phyloP scores from a whole-genome alignment of 1,140 invertebrate species.

The Zophobas atratus region DNA sequence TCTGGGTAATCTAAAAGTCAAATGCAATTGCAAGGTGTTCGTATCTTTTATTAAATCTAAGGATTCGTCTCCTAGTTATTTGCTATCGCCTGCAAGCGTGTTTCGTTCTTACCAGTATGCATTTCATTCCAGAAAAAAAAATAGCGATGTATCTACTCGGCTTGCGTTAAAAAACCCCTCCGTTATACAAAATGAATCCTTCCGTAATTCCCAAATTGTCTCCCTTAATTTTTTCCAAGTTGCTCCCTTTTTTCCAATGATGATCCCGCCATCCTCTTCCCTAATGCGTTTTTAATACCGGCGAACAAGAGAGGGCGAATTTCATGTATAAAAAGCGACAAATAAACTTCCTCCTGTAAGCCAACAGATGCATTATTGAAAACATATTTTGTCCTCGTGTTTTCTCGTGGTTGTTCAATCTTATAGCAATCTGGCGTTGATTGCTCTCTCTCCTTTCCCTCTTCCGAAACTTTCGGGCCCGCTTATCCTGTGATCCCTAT shows the following conservation, averaged over 20 bases:
- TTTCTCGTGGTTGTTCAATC: slow-evolving; percentile 58
- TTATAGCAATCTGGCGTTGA: slow-evolving; percentile 62
- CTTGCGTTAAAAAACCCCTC: background rate
- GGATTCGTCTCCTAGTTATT: too few relatives aligned
- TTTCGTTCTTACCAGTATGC: too few relatives aligned
- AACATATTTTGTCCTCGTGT: slow-evolving; percentile 61
- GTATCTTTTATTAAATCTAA: too few relatives aligned
- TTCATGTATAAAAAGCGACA: slow-evolving; percentile 51
- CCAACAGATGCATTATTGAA: slow-evolving; percentile 61
- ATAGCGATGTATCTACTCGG: too few relatives aligned
- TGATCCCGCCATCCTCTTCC: slow-evolving; percentile 15
- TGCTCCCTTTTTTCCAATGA: background rate
- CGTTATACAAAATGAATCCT: background rate
- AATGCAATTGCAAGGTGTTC: too few relatives aligned
- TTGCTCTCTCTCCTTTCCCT: slow-evolving; percentile 49
- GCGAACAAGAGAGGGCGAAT: slow-evolving; percentile 29
- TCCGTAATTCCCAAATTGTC: slow-evolving; percentile 8
- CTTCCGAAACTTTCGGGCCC: slow-evolving; percentile 25
- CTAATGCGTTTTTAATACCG: slow-evolving; percentile 48
- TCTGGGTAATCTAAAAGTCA: too few relatives aligned
- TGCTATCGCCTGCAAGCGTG: too few relatives aligned
- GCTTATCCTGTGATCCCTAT: slow-evolving; percentile 38
- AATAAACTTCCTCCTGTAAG: slow-evolving; percentile 54
- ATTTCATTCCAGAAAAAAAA: background rate
- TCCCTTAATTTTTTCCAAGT: slow-evolving; percentile 1